These are phyloP conservation scores for Hipposideros armiger DNA, from an alignment of 2,113 vertebrate species.

Conservation along the genomic window DNA sequence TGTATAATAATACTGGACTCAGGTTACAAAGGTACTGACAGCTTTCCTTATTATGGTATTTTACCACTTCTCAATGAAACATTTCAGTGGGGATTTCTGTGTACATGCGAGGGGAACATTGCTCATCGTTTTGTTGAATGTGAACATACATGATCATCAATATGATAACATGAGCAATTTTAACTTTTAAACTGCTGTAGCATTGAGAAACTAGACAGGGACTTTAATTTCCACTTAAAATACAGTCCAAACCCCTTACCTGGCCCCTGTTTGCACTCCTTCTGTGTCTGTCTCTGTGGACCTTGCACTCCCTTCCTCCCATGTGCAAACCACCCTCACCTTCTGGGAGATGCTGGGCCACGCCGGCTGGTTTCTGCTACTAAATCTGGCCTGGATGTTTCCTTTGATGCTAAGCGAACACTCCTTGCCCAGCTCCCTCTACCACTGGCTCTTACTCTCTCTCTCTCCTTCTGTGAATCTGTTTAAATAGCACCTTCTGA, in stretches of 20 bases:
- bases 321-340: neutral
- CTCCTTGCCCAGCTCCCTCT: neutral
- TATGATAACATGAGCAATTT: neutral
- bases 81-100: neutral
- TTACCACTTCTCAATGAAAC: neutral
- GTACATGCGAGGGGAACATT: neutral
- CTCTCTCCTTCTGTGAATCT: neutral
- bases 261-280: neutral
- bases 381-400: neutral
- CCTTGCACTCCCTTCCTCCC: neutral
- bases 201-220: neutral
- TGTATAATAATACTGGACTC: neutral
- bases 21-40: neutral
- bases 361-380: neutral
- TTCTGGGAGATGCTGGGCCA: neutral
- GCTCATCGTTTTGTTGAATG: neutral
- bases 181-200: neutral
- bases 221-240: slow-evolving; percentile 15
- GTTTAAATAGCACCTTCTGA: neutral
- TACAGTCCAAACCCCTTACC: neutral
- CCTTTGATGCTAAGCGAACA: neutral
- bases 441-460: neutral
- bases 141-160: neutral
- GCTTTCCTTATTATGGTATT: neutral
- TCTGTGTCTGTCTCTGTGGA: neutral